Conservation (phyloP, 53 echinoderm and acorn worm genomes). For the Antedon mediterranea region DNA sequence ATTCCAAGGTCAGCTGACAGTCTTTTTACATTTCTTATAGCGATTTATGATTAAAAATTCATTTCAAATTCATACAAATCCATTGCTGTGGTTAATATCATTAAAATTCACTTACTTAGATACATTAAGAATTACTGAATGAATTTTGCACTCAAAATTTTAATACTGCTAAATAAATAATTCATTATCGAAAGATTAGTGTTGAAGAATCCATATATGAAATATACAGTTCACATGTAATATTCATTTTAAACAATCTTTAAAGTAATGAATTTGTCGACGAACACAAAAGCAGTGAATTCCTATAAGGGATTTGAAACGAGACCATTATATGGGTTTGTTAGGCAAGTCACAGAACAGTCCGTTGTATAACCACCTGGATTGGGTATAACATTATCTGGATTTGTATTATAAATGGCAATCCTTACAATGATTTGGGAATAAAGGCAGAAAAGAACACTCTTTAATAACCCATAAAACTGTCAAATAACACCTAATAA, state of each 20-base stretch:
- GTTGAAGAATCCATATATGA: not conserved
- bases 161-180: not conserved
- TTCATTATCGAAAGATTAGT: not conserved
- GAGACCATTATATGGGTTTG: not conserved
- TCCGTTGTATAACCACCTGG: not conserved
- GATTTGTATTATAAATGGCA: not conserved
- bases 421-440: not conserved
- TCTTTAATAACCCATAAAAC: slow-evolving; percentile 1
- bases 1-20: not conserved
- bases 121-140: not conserved
- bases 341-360: no score
- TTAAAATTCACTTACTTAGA: not conserved
- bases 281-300: not conserved
- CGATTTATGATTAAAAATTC: not conserved
- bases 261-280: not conserved
- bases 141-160: not conserved
- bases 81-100: not conserved
- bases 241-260: not conserved
- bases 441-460: not conserved
- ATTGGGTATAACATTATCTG: not conserved
- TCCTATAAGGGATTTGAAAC: not conserved
- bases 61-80: not conserved
- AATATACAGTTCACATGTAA: not conserved
- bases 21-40: not conserved
- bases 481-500: not conserved